Percentiles rank a stretch among this genome's conserved stretches.
These are phyloP conservation scores for Xanthia icteritia DNA, from an alignment of 2,888 invertebrate genomes.

Conservation along the genomic window DNA sequence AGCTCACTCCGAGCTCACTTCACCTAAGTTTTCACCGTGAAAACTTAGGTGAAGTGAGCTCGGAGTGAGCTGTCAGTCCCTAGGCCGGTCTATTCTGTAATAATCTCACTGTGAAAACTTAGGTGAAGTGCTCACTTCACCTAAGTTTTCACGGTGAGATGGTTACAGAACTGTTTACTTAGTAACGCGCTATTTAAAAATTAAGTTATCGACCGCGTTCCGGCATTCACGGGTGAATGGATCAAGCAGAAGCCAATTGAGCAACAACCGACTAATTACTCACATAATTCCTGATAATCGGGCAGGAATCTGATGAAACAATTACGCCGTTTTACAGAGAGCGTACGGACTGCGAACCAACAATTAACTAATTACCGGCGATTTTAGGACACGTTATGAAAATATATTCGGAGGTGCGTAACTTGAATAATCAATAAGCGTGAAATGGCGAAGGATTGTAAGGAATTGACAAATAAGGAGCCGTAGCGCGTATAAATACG, in stretches of 20 bases:
- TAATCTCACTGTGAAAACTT: too few relatives aligned
- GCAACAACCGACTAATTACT: conserved; percentile 50
- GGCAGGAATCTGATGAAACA: conserved; percentile 78
- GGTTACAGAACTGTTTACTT: too few relatives aligned
- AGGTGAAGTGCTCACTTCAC: too few relatives aligned
- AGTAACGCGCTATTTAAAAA: conserved; percentile 11
- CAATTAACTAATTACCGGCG: conserved; percentile 73
- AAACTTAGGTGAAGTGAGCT: too few relatives aligned
- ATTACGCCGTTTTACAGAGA: conserved; percentile 69
- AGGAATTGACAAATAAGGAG: conserved; percentile 78
- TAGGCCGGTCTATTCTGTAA: too few relatives aligned
- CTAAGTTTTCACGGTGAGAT: too few relatives aligned
- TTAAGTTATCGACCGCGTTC: conserved; percentile 34
- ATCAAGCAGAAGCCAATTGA: conserved; percentile 37
- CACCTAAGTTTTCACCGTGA: too few relatives aligned
- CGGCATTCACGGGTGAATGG: conserved; percentile 21
- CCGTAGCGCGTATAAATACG: conserved; percentile 79
- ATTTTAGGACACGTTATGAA: conserved; percentile 82
- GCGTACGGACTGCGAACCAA: conserved; percentile 44
- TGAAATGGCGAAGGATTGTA: conserved; percentile 81
- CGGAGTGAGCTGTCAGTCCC: too few relatives aligned
- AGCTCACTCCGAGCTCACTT: too few relatives aligned
- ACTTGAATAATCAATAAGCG: conserved; percentile 85
- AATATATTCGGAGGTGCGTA: conserved; percentile 72
- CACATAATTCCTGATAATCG: conserved; percentile 61